Conservation (phyloP, 2,113 vertebrate species). For the Penelope pileata region DNA sequence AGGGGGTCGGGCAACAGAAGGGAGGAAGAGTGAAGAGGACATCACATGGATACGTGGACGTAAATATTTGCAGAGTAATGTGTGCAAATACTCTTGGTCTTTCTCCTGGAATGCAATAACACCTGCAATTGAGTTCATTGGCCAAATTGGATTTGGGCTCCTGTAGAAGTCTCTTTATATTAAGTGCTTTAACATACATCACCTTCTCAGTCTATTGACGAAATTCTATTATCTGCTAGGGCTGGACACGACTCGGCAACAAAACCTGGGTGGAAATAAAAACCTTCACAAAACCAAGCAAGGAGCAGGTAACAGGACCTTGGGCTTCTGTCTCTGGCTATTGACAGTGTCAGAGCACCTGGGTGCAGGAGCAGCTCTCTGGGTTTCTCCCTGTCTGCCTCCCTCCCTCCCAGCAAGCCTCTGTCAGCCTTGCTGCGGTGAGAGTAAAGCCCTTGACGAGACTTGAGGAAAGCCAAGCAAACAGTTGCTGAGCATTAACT, state of each 20-base stretch:
- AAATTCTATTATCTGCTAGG: constrained; percentile 71
- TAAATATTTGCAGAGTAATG: constrained; percentile 44
- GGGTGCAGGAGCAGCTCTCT: not conserved
- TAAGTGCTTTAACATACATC: constrained; percentile 75
- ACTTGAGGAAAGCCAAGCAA: not conserved
- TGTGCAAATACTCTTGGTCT: constrained; percentile 39
- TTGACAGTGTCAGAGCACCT: constrained; percentile 27
- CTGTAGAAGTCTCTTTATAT: constrained; percentile 74
- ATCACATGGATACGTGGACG: not conserved
- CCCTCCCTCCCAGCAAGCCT: not conserved
- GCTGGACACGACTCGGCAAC: constrained; percentile 44
- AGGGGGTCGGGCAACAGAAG: constrained; percentile 40
- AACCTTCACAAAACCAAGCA: not conserved
- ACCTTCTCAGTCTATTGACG: constrained; percentile 59
- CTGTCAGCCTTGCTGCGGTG: constrained; percentile 1
- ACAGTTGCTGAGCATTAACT: not conserved
- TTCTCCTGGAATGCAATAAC: constrained; percentile 68
- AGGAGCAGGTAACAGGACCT: constrained; percentile 52
- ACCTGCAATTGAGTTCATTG: constrained; percentile 77
- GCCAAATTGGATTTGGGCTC: constrained; percentile 75
- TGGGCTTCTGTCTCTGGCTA: constrained; percentile 19
- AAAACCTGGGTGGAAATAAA: constrained; percentile 41
- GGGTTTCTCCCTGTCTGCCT: not conserved
- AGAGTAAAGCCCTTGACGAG: not conserved
- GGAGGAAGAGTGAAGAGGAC: constrained; percentile 56